Evolutionary conservation across 1,140 invertebrate species (phyloP), one percentile per base, ranked within the genome.

Genomic region (Lasaia peninsularis): DNA sequence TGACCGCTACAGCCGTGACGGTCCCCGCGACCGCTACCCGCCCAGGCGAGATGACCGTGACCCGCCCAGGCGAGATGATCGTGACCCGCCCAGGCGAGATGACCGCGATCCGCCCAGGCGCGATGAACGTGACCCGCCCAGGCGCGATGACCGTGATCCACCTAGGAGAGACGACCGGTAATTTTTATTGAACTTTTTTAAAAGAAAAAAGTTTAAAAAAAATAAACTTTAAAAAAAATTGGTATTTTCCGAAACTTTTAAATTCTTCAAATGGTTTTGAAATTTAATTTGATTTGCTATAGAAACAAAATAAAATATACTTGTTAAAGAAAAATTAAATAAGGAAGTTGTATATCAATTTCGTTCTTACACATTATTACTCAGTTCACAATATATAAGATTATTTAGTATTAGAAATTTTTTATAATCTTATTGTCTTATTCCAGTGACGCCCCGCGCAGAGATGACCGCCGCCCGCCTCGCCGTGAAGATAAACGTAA

Each of bases 401-500:
- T 28, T 7, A 1, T 28, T 28, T 0, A 40, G 1, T 40, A 16
- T 40, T 18, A 2, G 1, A 11, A 40, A 8, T 40, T 12, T 40
- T 12, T 40, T 40, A 1, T 16, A 40, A 12, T 16, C 14, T 8
- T 12, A 40, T 40, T 5, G 20, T n/a, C 6, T 4, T 52, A 12
- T 40, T 52, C 5, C 40, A 61, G 63, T 18, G 63, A 68, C 32
- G 66, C 59, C 3, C 65, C 62, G 1, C 34, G 68, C 0, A 58
- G 62, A 2, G 62, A 63, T 51, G 88, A 70, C 34, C 69, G 71
- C 7, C 71, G 63, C 21, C 68, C 73, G 40, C 69, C 78, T 6
- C 68, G 74, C 0, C 70, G 80, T 9, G 78, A 85, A 11, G 78
- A 81, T 1, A 81, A 81, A 69, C 78, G 80, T 80, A 49, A 75